Evolutionary conservation across 2,888 invertebrate species (phyloP).

Genomic region (Macrophya annulata): DNA sequence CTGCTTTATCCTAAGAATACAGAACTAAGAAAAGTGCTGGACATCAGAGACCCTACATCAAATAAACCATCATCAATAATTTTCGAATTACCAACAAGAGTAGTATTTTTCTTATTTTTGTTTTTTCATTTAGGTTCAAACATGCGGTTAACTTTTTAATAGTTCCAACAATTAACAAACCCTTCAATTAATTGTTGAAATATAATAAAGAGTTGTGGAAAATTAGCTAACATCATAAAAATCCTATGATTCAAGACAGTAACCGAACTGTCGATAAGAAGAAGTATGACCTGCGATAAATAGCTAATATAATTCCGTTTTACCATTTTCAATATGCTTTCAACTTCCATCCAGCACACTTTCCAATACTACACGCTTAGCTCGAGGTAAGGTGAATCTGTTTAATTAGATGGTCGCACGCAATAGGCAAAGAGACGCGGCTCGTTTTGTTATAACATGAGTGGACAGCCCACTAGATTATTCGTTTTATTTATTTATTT

Average conservation of each 20-base stretch:
- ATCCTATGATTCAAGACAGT: not conserved
- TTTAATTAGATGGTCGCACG: constrained; percentile 33
- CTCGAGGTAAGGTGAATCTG: constrained; percentile 51
- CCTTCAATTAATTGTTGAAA: not conserved
- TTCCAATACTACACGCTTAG: constrained; percentile 43
- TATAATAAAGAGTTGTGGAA: constrained; percentile 3
- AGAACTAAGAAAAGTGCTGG: constrained; percentile 49
- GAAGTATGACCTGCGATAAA: constrained; percentile 15
- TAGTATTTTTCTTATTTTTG: not conserved
- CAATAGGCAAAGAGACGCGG: constrained; percentile 66
- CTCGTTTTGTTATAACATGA: constrained; percentile 73
- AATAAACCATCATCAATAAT: not conserved
- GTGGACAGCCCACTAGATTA: constrained; percentile 72
- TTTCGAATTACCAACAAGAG: not conserved
- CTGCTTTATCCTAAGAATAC: constrained; percentile 15
- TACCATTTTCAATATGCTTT: constrained; percentile 6
- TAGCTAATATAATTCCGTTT: constrained; percentile 3
- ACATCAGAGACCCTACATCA: constrained; percentile 24
- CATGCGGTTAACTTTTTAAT: not conserved
- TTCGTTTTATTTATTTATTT: constrained; percentile 57
- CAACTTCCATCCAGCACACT: constrained; percentile 48
- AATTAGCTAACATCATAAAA: constrained; percentile 1
- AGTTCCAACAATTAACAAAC: no score
- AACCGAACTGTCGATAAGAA: not conserved
- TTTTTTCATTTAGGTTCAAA: not conserved